phyloP scores from a whole-genome alignment of 2,113 vertebrate genomes.

The Eira barbara region DNA sequence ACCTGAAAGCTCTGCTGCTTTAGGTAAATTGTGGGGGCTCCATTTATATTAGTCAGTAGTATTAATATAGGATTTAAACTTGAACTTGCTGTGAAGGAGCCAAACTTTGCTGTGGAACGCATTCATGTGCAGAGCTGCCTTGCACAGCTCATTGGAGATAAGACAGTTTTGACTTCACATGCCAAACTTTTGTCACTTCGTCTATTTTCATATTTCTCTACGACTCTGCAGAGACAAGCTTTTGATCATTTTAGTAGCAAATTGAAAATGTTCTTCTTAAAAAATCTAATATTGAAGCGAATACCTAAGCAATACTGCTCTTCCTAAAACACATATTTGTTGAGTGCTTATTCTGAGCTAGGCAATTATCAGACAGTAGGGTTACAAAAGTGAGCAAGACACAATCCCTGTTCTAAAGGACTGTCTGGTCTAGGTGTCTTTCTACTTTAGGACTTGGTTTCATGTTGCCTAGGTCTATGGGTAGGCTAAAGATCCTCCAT shows the following conservation, averaged over 20 bases:
- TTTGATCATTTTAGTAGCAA: conserved; percentile 57
- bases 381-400: neutral
- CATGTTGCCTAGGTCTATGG: neutral
- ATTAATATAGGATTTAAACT: conserved; percentile 21
- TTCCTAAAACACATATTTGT: neutral
- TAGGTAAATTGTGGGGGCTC: neutral
- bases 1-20: neutral
- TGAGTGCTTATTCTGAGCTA: neutral
- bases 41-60: conserved; percentile 5
- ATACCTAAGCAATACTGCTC: neutral
- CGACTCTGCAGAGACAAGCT: conserved; percentile 46
- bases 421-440: neutral
- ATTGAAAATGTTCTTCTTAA: conserved; percentile 55
- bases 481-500: neutral
- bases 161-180: conserved; percentile 57
- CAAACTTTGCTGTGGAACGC: neutral
- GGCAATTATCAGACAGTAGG: neutral
- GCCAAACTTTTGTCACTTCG: conserved; percentile 68
- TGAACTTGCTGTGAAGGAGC: neutral
- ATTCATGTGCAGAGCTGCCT: conserved; percentile 42
- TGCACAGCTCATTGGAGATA: conserved; percentile 67
- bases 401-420: neutral
- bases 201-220: conserved; percentile 62
- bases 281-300: neutral
- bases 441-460: neutral